Conservation (phyloP, 2,797 vertebrate genomes). For the Halcyon leucocephala region DNA sequence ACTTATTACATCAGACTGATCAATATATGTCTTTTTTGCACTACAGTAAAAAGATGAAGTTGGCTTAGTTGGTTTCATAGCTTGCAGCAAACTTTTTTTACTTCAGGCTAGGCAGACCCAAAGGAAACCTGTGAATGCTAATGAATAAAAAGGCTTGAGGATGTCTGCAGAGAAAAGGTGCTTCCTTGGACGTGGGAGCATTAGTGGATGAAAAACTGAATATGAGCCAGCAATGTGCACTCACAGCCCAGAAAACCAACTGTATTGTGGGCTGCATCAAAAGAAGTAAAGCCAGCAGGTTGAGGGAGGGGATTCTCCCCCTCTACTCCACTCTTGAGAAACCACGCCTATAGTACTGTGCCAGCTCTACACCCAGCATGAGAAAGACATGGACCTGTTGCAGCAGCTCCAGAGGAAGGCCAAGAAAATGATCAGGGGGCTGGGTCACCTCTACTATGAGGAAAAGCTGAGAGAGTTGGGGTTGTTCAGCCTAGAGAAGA, state of each 20-base stretch:
- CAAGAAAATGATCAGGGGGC: too few relatives aligned
- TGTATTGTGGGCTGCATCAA: too few relatives aligned
- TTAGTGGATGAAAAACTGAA: neutral
- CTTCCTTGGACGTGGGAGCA: neutral
- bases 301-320: too few relatives aligned
- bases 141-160: neutral
- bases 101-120: neutral
- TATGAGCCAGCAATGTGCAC: neutral
- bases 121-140: neutral
- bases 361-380: too few relatives aligned
- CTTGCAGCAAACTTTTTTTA: constrained; percentile 19
- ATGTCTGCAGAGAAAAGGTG: neutral
- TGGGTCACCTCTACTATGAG: too few relatives aligned
- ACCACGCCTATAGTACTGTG: too few relatives aligned
- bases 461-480: too few relatives aligned
- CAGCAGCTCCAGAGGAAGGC: too few relatives aligned
- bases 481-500: neutral
- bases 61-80: neutral
- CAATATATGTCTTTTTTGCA: constrained; percentile 23
- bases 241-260: too few relatives aligned
- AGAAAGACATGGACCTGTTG: too few relatives aligned
- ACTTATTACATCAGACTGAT: neutral
- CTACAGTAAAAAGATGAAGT: neutral
- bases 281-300: too few relatives aligned
- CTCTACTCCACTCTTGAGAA: too few relatives aligned